phyloP scores from a whole-genome alignment of 2,888 invertebrate species.

The Nectonema munidae region DNA sequence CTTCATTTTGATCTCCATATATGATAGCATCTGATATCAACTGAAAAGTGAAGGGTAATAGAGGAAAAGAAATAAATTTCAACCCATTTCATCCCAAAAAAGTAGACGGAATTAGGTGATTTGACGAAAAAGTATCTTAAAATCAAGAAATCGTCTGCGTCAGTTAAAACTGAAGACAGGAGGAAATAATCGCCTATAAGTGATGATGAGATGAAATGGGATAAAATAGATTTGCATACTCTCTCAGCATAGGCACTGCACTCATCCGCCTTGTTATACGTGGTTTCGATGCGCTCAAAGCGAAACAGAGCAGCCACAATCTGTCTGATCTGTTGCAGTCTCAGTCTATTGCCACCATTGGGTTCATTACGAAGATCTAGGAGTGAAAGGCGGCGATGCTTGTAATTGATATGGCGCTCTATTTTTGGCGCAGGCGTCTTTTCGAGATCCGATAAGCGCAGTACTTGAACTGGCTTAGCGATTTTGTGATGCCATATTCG shows the following conservation, averaged over 20 bases:
- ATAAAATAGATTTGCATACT: too few species aligned
- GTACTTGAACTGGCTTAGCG: too few species aligned
- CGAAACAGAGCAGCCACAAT: background rate
- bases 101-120: too few species aligned
- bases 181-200: too few species aligned
- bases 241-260: slow-evolving; percentile 2
- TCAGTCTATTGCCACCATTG: background rate
- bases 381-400: background rate
- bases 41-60: background rate
- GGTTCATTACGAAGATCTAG: background rate
- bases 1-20: background rate
- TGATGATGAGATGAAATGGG: too few species aligned
- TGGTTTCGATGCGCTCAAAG: background rate
- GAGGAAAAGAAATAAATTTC: too few species aligned
- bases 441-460: background rate
- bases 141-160: too few species aligned
- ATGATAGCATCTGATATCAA: slow-evolving; percentile 2
- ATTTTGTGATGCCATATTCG: too few species aligned
- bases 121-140: too few species aligned
- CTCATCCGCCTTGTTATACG: background rate
- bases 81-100: too few species aligned
- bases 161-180: too few species aligned
- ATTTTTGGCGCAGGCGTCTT: background rate
- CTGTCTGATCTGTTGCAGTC: background rate
- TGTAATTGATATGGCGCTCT: background rate